These are phyloP conservation scores for Crax fasciolata DNA, from an alignment of 2,797 vertebrate genomes.

Conservation along the genomic window DNA sequence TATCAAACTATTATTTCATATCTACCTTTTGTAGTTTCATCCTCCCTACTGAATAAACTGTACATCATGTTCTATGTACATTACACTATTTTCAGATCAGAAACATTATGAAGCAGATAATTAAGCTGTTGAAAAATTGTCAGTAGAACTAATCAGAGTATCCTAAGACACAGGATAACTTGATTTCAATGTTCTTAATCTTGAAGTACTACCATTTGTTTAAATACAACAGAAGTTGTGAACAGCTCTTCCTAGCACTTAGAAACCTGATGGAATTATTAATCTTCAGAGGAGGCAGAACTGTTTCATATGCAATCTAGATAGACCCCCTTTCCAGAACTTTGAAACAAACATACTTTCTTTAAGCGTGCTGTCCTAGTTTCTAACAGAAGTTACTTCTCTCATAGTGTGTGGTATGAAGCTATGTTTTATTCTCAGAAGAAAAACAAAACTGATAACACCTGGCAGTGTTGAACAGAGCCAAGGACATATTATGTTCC, in stretches of 20 bases:
- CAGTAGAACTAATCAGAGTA: not conserved
- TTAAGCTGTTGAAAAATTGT: not conserved
- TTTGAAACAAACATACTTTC: not conserved
- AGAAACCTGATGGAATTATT: not conserved
- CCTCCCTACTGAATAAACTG: conserved; percentile 2
- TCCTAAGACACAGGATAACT: not conserved
- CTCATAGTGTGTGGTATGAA: too few species aligned
- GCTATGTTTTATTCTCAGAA: too few species aligned
- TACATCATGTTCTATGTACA: not conserved
- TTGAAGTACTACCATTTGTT: not conserved
- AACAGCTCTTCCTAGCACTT: not conserved
- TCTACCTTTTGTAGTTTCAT: conserved; percentile 8
- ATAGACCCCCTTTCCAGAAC: not conserved
- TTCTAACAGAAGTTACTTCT: too few species aligned
- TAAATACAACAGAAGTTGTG: not conserved
- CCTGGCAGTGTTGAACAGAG: too few species aligned
- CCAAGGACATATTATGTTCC: too few species aligned
- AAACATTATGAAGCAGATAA: conserved; percentile 34
- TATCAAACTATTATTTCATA: conserved; percentile 35
- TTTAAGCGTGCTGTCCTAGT: not conserved
- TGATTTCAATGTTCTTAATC: not conserved
- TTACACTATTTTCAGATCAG: conserved; percentile 52
- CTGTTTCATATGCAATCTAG: not conserved
- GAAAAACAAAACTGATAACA: too few species aligned
- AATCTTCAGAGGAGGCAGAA: not conserved